Conservation (phyloP, 1,140 invertebrate species). For the Planococcus citri region DNA sequence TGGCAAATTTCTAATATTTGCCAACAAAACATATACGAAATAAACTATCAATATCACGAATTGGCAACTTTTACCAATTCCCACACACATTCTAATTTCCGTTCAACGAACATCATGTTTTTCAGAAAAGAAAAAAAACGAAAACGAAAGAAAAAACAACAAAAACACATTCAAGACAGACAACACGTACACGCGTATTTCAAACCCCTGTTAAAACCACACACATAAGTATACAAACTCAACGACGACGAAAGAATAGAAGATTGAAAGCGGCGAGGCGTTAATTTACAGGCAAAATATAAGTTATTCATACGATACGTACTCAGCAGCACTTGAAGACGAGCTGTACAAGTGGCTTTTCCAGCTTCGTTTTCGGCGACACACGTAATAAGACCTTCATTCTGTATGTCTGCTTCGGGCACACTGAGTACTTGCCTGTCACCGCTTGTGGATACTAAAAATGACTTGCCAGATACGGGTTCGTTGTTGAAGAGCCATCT, state of each 20-base stretch:
- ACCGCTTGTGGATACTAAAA: slow-evolving; percentile 54
- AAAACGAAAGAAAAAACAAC: no score
- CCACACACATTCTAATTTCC: no score
- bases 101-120: no score
- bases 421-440: slow-evolving; percentile 55
- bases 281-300: no score
- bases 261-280: no score
- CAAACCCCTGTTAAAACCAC: no score
- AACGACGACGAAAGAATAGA: no score
- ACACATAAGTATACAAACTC: no score
- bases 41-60: neutral
- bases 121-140: no score
- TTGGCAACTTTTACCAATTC: neutral
- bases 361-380: slow-evolving; percentile 62
- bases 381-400: slow-evolving; percentile 55
- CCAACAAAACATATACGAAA: neutral
- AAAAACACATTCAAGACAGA: no score
- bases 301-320: neutral
- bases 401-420: slow-evolving; percentile 38
- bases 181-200: no score
- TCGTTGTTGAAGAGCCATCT: slow-evolving; percentile 60
- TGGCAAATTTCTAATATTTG: neutral
- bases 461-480: slow-evolving; percentile 53
- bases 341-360: slow-evolving; percentile 50
- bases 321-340: slow-evolving; percentile 32